Base-by-base conservation (phyloP, 2,888 invertebrate species). In the Amblyjoppa fuscipennis region DNA sequence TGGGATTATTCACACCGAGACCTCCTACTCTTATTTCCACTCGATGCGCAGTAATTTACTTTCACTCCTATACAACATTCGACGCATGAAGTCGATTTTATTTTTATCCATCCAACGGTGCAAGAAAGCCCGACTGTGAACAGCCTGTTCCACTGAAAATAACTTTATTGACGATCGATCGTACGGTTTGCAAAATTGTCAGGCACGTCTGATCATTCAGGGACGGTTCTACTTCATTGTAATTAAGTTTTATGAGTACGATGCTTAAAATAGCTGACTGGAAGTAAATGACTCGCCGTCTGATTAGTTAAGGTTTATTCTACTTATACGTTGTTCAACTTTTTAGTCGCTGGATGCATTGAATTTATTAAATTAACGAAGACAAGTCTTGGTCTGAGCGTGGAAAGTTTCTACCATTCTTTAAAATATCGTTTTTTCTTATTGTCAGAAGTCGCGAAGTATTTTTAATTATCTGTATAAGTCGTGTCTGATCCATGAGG, bases 1-100 rank as follows among this genome's bases (percentile, higher is more conserved):
- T 61, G 66, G 31, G 61, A 61, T 81, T 75, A 81, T 69, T 69
- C 61, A 16, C 38, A 31, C 66, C n/a, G 61, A 75, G 61, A 59
- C 16, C 59, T 61, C 25, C 41, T 59, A 11, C 45, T 59, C 45
- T 59, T n/a, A 38, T 45, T 74, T 64, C 34, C 74, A 11, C 31
- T 34, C 38, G n/a, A 45, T 34, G 74, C 74, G 34, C 61, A 34
- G 49, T 64, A 41, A 61, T 64, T 64, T 64, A 49, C 38, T 61
- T 75, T 49, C 9, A 64, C 28, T 45, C 28, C 49, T 31, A 31
- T 49, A 41, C 16, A n/a, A 16, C 16, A 34, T 61, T 61, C 31
- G 34, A 61, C 31, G 31, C n/a, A 31, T 28, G 34, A 61, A 61
- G 34, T 16, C 1, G 13, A 61, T 31, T 16, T 34, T 61, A 61